Evolutionary conservation across 1,140 invertebrate genomes (phyloP), one percentile per base, ranked within the genome.

Genomic region (Drosophila oshimai): DNA sequence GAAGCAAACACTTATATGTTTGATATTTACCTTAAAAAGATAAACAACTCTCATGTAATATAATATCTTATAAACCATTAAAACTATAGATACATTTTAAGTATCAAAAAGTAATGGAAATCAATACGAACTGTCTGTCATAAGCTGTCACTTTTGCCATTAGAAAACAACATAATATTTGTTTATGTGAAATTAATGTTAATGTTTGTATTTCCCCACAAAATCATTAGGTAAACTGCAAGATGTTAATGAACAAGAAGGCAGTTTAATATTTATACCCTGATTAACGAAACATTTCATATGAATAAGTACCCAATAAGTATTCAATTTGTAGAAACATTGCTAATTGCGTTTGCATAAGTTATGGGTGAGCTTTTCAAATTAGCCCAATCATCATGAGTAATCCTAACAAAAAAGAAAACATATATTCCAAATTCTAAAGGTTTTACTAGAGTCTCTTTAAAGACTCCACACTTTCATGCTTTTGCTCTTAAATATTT

Each of bases 401-500:
- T 13, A 31, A 42, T 26, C 36, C 12, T 6, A 3, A 10, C 34
- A 41, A 6, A n/a, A 10, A 41, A 6, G 15, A 10, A 31, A 10
- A 20, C 36, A 5, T 13, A 12, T 46, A 44, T 26, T 9, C 20
- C 15, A 13, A 36, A 12, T 10, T 0, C 18, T 42, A 37, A 13
- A 46, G 46, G 12, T 62, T 64, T 17, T 47, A 36, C 7, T 12
- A 22, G 22, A 6, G 9, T 28, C n/a, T 13, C 41, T 64, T 46
- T 64, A 47, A 64, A 47, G 60, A 47, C 20, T 28, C 18, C 22
- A 20, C 24, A 64, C 15, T 28, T 64, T 15, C 18, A n/a, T 26
- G 22, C 57, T 24, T 37, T 29, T n/a, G 13, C 41, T 39, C 4
- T 28, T 49, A 36, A 65, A 65, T 65, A 64, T 65, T 65, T 65